Base-by-base conservation (phyloP, 2,888 invertebrate genomes). In the Rhagium mordax region DNA sequence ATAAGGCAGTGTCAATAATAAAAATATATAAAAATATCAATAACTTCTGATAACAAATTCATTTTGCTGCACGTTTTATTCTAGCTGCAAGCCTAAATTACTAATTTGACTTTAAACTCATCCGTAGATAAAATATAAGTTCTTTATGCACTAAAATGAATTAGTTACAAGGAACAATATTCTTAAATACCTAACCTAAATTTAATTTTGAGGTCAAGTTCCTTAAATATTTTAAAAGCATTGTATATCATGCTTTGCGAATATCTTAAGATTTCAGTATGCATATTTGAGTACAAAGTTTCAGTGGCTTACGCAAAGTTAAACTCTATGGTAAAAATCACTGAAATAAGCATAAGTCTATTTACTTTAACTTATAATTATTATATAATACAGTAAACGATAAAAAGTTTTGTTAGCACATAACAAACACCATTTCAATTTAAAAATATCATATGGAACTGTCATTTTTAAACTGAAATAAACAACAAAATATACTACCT, bases 1-100 rank as follows among this genome's bases (percentile, higher is more conserved):
- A 79, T 81, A 81, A 81, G 81, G 81, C 81, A 81, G 81, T 81
- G 81, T 81, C 77, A 78, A 75, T 74, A 79, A 78, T 77, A 78
- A 73, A 81, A 78, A 75, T 75, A 77, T 70, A 78, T 59, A 72
- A 70, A 70, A 66, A 66, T 68, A 61, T 72, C 64, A 53, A 64
- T 70, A 70, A 74, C 65, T 53, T 27, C 69, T 60, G 47, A 59
- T 72, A 71, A 65, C 51, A 20, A 53, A 65, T 65, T 53, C 53
- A 65, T 53, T 65, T 65, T 48, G 20, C 48, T 29, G 61, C 61
- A 61, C 41, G 33, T 20, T 24, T 60, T 29, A 55, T 29, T 15
- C 24, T 67, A 29, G 16, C 41, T 15, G 33, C 41, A 41, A 2
- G 41, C 41, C n/a, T 41, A 41, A 41, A 41, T 47, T 24, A 41